These are phyloP conservation scores for Toxotes lorentzi DNA, from an alignment of 2,797 vertebrate genomes.

Conservation along the genomic window DNA sequence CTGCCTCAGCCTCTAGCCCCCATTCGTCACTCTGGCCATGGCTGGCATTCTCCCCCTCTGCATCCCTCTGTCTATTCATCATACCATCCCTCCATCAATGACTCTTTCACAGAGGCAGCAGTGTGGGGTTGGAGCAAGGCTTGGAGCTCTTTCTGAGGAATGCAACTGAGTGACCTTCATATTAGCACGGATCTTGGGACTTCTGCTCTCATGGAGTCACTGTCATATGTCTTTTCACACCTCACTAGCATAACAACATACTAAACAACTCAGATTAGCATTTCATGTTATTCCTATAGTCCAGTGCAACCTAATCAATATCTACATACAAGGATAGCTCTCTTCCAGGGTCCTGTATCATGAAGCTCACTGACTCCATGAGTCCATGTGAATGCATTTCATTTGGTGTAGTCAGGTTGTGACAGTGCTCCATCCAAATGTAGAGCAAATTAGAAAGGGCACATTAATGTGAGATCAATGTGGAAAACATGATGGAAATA, in stretches of 20 bases:
- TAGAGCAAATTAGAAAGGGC: neutral
- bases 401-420: neutral
- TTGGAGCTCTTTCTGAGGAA: conserved; percentile 64
- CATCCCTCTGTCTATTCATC: conserved; percentile 81
- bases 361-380: neutral
- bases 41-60: conserved; percentile 68
- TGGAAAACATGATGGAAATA: neutral
- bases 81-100: conserved; percentile 79
- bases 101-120: conserved; percentile 77
- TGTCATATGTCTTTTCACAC: conserved; percentile 33
- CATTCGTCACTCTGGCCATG: conserved; percentile 46
- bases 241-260: conserved; percentile 3
- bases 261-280: neutral
- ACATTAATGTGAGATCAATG: neutral
- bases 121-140: conserved; percentile 58
- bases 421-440: neutral
- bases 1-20: conserved; percentile 34
- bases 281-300: neutral
- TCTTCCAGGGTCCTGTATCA: conserved; percentile 1
- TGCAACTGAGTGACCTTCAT: conserved; percentile 66
- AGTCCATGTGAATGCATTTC: neutral
- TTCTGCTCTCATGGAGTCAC: conserved; percentile 23
- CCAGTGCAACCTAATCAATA: neutral
- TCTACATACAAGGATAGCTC: neutral
- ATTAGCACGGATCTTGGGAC: conserved; percentile 38